A percentile compares a stretch with the other conserved stretches of the same genome.
These are phyloP conservation scores for Podargus strigoides DNA, from an alignment of 2,797 vertebrate species.

Conservation along the genomic window DNA sequence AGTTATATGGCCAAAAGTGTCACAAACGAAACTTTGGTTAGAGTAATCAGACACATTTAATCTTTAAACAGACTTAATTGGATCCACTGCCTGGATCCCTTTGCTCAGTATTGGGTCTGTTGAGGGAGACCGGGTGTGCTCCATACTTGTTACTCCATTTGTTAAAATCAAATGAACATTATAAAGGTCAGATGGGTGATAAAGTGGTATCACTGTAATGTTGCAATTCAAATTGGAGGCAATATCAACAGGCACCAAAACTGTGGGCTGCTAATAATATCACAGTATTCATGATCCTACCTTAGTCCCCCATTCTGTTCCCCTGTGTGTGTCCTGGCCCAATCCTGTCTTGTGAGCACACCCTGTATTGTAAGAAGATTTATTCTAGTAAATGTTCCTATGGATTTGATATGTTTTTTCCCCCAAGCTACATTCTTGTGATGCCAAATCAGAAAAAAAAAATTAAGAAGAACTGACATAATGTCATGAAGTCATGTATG, in stretches of 20 bases:
- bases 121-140: neutral
- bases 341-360: neutral
- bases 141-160: neutral
- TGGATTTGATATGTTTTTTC: too few species aligned
- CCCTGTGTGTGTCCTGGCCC: neutral
- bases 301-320: neutral
- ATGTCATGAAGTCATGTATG: too few species aligned
- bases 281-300: neutral
- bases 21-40: neutral
- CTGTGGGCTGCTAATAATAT: neutral
- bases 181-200: neutral
- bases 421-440: too few species aligned
- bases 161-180: neutral
- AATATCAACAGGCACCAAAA: neutral
- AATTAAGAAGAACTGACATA: too few species aligned
- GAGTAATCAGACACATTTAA: neutral
- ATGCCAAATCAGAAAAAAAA: too few species aligned
- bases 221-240: neutral
- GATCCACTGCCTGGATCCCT: neutral
- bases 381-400: neutral
- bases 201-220: neutral
- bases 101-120: neutral
- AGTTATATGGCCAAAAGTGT: neutral
- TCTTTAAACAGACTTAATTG: neutral
- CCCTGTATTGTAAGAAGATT: neutral